Percentiles rank a stretch among this genome's conserved stretches.
Evolutionary conservation across 2,797 vertebrate genomes (phyloP).

Genomic region (Anas bernieri): DNA sequence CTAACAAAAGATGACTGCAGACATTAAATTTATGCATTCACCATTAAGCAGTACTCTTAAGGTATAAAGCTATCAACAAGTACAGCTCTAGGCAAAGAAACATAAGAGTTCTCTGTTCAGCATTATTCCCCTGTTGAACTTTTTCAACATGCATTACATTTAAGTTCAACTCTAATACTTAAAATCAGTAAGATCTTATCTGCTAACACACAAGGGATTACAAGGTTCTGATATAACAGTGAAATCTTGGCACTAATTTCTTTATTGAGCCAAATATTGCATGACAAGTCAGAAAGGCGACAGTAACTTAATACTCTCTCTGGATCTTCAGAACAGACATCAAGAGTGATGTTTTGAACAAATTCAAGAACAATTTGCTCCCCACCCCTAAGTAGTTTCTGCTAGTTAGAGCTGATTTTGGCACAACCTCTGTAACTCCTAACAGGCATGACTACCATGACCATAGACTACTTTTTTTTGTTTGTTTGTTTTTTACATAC

Average conservation of each 20-base stretch:
- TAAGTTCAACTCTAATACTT: not conserved
- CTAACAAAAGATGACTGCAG: not conserved
- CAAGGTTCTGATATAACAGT: not conserved
- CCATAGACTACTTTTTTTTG: not conserved
- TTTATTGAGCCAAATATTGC: not conserved
- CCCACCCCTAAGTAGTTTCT: accelerated
- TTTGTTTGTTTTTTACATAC: not conserved
- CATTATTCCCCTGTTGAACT: not conserved
- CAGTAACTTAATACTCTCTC: not conserved
- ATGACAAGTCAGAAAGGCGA: not conserved
- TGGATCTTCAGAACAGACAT: not conserved
- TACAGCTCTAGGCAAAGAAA: not conserved
- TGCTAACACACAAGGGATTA: not conserved
- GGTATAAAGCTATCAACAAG: not conserved
- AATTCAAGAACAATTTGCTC: not conserved
- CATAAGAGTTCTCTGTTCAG: not conserved
- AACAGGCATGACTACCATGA: not conserved
- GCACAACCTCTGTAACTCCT: not conserved
- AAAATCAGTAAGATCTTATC: not conserved
- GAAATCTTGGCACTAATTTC: not conserved
- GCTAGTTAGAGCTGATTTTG: not conserved
- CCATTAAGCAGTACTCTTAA: not conserved
- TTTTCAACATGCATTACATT: not conserved
- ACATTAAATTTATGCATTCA: not conserved
- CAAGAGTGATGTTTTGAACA: not conserved